A percentile compares a stretch with the other conserved stretches of the same genome.
These are phyloP conservation scores for Pteropus rufus DNA, from an alignment of 2,797 vertebrate genomes.

Conservation along the genomic window DNA sequence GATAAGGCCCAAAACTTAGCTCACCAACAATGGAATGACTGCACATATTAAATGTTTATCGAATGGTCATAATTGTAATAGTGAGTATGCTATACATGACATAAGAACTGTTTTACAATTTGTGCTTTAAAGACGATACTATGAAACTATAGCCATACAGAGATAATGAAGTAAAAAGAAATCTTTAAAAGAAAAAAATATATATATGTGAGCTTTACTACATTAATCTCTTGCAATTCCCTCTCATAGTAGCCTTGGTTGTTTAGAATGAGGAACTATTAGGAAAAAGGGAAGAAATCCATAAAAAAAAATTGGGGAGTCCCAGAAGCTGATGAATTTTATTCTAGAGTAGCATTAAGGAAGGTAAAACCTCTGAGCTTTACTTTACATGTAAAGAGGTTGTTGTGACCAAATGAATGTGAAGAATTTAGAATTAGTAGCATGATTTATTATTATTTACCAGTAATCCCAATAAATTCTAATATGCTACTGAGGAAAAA, in stretches of 20 bases:
- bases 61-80: not conserved
- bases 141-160: not conserved
- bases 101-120: not conserved
- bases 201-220: not conserved
- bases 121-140: not conserved
- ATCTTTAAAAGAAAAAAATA: not conserved
- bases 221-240: not conserved
- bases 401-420: not conserved
- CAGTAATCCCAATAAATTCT: not conserved
- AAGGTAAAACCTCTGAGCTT: not conserved
- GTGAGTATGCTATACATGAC: not conserved
- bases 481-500: not conserved
- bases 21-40: not conserved
- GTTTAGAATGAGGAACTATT: not conserved
- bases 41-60: not conserved
- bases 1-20: not conserved
- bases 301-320: not conserved
- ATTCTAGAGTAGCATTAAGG: not conserved
- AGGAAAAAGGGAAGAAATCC: not conserved
- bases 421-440: not conserved
- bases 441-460: not conserved
- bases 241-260: not conserved
- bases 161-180: not conserved
- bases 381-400: not conserved
- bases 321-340: not conserved